Evolutionary conservation across 2,888 invertebrate genomes (phyloP), one percentile per base, ranked within the genome.

Genomic region (Alitta virens): DNA sequence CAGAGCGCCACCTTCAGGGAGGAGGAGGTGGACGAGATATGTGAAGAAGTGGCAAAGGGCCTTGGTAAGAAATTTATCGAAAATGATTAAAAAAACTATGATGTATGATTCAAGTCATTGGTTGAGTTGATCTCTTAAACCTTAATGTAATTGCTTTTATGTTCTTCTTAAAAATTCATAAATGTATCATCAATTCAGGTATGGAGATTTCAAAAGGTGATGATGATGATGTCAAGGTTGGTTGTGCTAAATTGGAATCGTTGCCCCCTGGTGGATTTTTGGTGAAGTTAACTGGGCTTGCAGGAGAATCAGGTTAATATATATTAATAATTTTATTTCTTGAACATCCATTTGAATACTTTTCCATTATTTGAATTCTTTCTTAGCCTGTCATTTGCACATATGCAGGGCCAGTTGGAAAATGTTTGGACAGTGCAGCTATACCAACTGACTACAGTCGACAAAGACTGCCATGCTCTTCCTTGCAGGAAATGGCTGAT

Each of bases 401-500:
- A n/a, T n/a, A n/a, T n/a, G n/a, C n/a, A 33, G 33, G 33, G 5
- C 33, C 33, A 5, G 21, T 57, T 21, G 57, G 74, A 2, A 64
- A 68, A 12, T 64, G 69, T 50, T 21, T 77, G 50, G 74, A 77
- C 66, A 72, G 75, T 55, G 58, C 60, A 5, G 71, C 73, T 57
- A 72, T 77, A 25, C 52, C 61, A 21, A 77, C 77, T 18, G 77
- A 77, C 56, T 70, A 61, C 24, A 54, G 65, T 9, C 46, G 57
- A 26, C 69, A 72, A 18, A 61, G 67, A 38, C 62, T 70, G 3
- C 69, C 71, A 0, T 61, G 56, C 24, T 66, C 76, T 21, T 65
- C 74, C 5, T 64, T 75, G 18, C 56, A 67, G 3, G 63, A 75
- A 56, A 62, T 69, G 24, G 66, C 72, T 60, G 65, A 71, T 43